Evolutionary conservation across 1,140 invertebrate genomes (phyloP).

Genomic region (Diabrotica undecimpunctata): DNA sequence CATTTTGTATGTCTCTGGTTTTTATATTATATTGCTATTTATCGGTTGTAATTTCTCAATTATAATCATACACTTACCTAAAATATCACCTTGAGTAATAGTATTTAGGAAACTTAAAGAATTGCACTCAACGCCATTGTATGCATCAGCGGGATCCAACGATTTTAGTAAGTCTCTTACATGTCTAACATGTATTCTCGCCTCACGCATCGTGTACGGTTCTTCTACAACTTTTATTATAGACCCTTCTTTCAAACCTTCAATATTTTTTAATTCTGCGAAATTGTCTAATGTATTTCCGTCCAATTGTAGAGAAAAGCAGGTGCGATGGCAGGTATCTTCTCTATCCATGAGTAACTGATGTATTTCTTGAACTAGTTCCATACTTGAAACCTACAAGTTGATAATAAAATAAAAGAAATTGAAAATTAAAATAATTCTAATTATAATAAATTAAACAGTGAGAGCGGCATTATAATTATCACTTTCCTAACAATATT

Average conservation of each 20-base stretch:
- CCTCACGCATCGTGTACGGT: conserved; percentile 96
- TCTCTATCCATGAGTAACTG: conserved; percentile 96
- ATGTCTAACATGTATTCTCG: conserved; percentile 94
- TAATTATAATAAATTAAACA: conserved; percentile 3
- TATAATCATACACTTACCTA: conserved; percentile 48
- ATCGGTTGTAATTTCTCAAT: too few relatives aligned
- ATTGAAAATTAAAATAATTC: not conserved
- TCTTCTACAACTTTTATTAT: conserved; percentile 92
- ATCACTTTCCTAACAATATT: too few relatives aligned
- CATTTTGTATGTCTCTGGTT: too few relatives aligned
- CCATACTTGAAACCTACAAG: conserved; percentile 87
- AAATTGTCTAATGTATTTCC: conserved; percentile 95
- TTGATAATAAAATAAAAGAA: conserved; percentile 2
- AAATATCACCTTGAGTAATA: conserved; percentile 86
- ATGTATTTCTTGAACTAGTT: conserved; percentile 98
- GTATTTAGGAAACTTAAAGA: conserved; percentile 94
- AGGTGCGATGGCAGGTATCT: conserved; percentile 96
- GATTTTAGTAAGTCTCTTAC: conserved; percentile 94
- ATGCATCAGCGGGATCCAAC: conserved; percentile 88
- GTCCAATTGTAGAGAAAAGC: conserved; percentile 94
- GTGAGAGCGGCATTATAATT: too few relatives aligned
- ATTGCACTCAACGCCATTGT: conserved; percentile 91
- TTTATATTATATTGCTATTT: too few relatives aligned
- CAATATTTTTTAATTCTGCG: conserved; percentile 94
- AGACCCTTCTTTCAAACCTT: conserved; percentile 91